Evolutionary conservation across 2,113 vertebrate species (phyloP).

Genomic region (Anarrhichthys ocellatus): DNA sequence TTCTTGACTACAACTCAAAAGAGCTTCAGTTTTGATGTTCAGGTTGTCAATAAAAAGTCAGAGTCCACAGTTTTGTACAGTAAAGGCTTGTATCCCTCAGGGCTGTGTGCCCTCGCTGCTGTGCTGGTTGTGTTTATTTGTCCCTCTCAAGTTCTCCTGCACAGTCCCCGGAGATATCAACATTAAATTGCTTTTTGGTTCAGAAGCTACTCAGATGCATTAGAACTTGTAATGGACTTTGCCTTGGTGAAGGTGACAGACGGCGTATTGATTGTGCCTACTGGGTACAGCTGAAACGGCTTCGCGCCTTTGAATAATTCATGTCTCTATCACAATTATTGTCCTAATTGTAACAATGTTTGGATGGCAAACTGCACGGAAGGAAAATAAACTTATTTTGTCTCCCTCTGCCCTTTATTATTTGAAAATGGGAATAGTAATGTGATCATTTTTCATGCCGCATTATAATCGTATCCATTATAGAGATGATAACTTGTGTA

Average conservation of each 20-base stretch:
- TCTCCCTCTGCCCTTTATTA: conserved; percentile 47
- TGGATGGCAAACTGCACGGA: conserved; percentile 67
- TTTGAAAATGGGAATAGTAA: conserved; percentile 69
- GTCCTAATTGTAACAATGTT: conserved; percentile 82
- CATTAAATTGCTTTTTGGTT: conserved; percentile 87
- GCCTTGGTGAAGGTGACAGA: conserved; percentile 74
- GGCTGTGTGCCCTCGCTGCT: conserved; percentile 54
- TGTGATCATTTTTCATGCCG: conserved; percentile 71
- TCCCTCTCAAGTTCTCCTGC: conserved; percentile 68
- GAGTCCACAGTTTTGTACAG: conserved; percentile 64
- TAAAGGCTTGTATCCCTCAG: conserved; percentile 52
- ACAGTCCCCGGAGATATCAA: conserved; percentile 81
- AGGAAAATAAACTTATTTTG: conserved; percentile 49
- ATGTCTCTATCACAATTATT: conserved; percentile 80
- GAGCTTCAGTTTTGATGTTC: conserved; percentile 51
- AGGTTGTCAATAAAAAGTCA: conserved; percentile 62
- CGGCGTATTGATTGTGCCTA: conserved; percentile 82
- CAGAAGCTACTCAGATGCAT: conserved; percentile 81
- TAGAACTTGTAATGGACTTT: conserved; percentile 85
- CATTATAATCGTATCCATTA: conserved; percentile 71
- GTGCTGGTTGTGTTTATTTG: conserved; percentile 73
- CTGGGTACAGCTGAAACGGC: conserved; percentile 77
- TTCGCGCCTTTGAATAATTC: conserved; percentile 82
- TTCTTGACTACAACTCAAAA: conserved; percentile 44
- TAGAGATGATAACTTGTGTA: conserved; percentile 75